Conservation (phyloP, 2,113 vertebrate genomes). For the Lophochroa leadbeateri region DNA sequence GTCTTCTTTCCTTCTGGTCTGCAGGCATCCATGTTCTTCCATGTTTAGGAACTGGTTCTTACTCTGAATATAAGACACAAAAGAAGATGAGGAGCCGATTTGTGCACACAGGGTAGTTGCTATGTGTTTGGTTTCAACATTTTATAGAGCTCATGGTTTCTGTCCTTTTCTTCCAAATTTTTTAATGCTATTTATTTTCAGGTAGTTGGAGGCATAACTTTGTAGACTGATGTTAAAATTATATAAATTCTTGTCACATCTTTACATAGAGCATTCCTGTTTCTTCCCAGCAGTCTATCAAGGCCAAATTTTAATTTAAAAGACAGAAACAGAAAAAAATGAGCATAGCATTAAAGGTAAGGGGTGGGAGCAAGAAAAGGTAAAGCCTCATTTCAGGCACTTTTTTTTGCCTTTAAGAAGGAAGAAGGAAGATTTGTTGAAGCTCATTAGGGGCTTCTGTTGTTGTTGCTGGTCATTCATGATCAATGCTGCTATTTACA, state of each 20-base stretch:
- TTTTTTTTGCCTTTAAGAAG: not conserved
- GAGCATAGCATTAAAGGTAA: rapidly evolving
- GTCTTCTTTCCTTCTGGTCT: not conserved
- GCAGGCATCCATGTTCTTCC: not conserved
- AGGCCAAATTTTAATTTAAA: not conserved
- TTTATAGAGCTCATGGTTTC: not conserved
- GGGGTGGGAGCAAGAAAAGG: not conserved
- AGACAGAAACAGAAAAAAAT: not conserved
- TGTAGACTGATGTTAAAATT: not conserved
- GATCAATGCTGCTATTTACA: not conserved
- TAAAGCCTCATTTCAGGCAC: not conserved
- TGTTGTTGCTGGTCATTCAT: not conserved
- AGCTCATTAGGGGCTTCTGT: not conserved
- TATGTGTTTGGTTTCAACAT: not conserved
- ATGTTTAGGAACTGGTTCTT: not conserved
- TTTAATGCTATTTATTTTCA: not conserved
- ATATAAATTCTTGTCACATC: not conserved
- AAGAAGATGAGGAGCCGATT: not conserved
- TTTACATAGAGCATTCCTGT: not conserved
- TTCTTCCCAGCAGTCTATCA: not conserved
- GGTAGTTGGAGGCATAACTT: not conserved
- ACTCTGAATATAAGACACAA: not conserved
- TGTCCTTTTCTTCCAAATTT: not conserved
- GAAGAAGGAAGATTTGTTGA: not conserved
- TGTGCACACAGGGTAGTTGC: not conserved